These are phyloP conservation scores for Bungarus multicinctus DNA, from an alignment of 2,113 vertebrate genomes.

Conservation along the genomic window DNA sequence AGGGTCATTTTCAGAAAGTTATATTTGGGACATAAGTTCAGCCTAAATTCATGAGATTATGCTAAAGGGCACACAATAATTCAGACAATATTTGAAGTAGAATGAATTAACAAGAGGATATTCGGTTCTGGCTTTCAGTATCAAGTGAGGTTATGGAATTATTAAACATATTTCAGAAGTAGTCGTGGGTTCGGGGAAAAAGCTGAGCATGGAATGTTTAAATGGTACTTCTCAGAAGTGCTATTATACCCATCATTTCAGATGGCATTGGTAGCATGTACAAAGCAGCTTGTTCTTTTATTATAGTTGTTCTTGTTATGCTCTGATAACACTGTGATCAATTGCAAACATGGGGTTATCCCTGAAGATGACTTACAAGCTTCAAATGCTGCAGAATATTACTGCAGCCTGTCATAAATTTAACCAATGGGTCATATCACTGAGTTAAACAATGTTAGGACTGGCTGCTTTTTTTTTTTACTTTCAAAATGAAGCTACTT, in stretches of 20 bases:
- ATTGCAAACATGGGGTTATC: not conserved
- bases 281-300: not conserved
- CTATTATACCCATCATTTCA: not conserved
- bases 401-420: not conserved
- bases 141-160: not conserved
- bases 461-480: not conserved
- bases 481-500: too few species aligned
- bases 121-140: not conserved
- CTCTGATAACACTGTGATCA: not conserved
- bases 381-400: not conserved
- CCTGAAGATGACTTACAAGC: not conserved
- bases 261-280: not conserved
- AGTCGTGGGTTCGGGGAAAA: not conserved
- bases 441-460: not conserved
- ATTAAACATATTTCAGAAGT: not conserved
- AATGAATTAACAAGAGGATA: not conserved
- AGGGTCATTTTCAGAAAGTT: not conserved
- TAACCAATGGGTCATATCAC: not conserved
- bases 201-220: not conserved
- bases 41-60: not conserved
- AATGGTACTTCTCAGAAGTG: not conserved
- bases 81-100: not conserved
- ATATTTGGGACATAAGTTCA: not conserved
- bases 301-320: not conserved
- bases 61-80: not conserved